These are phyloP conservation scores for Melitaea athalia DNA, from an alignment of 2,888 invertebrate species.

Conservation along the genomic window DNA sequence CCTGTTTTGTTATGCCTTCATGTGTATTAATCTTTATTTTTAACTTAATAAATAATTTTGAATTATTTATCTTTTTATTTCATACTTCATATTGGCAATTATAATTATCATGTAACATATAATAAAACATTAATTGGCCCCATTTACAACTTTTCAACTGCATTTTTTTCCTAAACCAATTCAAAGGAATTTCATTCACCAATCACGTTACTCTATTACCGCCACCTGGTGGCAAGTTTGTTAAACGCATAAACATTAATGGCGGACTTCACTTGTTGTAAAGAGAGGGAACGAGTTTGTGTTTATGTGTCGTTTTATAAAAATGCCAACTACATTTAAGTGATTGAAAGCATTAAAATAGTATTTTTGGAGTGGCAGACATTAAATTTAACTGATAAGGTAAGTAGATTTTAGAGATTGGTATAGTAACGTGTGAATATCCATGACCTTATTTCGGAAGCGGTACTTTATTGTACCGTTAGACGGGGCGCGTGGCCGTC, in stretches of 20 bases:
- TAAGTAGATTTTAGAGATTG: slow-evolving; percentile 46
- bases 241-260: slow-evolving; percentile 62
- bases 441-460: slow-evolving; percentile 79
- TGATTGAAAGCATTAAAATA: slow-evolving; percentile 19
- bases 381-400: slow-evolving; percentile 44
- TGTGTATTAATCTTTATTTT: slow-evolving; percentile 53
- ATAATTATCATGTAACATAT: neutral
- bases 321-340: slow-evolving; percentile 28
- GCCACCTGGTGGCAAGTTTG: slow-evolving; percentile 65
- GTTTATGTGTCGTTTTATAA: slow-evolving; percentile 49
- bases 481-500: slow-evolving; percentile 74
- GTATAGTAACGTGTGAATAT: slow-evolving; percentile 50
- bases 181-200: slow-evolving; percentile 40
- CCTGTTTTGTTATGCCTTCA: slow-evolving; percentile 56
- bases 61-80: slow-evolving; percentile 4
- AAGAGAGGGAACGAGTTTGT: slow-evolving; percentile 54
- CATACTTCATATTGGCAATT: neutral
- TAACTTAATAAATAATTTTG: slow-evolving; percentile 41
- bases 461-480: slow-evolving; percentile 78
- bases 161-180: slow-evolving; percentile 2
- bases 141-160: slow-evolving; percentile 13
- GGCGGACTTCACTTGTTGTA: slow-evolving; percentile 73
- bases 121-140: slow-evolving; percentile 5
- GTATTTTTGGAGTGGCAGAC: slow-evolving; percentile 13
- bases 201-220: slow-evolving; percentile 53